phyloP scores from a whole-genome alignment of 35 echinoderm and acorn worm species.

The Apostichopus parvimensis region DNA sequence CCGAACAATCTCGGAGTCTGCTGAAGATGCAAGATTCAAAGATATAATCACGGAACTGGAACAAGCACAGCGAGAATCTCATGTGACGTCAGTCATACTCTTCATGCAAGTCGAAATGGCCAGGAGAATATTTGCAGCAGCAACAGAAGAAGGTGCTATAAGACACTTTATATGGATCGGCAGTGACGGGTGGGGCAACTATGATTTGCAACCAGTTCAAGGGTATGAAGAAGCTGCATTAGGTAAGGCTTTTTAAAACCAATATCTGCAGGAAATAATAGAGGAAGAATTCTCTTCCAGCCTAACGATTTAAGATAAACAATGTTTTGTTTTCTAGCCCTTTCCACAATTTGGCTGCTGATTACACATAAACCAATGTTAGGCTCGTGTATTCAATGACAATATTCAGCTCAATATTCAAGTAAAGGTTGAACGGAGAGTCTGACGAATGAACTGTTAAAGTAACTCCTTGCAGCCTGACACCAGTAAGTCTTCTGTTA shows the following conservation, averaged over 20 bases:
- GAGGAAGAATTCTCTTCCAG: too few relatives aligned
- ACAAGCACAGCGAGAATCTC: conserved; percentile 46
- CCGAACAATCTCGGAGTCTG: conserved; percentile 57
- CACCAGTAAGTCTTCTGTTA: too few relatives aligned
- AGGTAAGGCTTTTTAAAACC: conserved; percentile 58
- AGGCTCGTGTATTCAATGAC: too few relatives aligned
- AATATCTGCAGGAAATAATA: too few relatives aligned
- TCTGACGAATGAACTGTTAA: too few relatives aligned
- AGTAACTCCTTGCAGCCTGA: too few relatives aligned
- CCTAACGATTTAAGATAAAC: too few relatives aligned
- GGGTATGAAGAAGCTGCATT: conserved; percentile 75
- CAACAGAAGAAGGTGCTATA: not conserved
- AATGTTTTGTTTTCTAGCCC: too few relatives aligned
- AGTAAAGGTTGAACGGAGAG: too few relatives aligned
- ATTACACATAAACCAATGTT: too few relatives aligned
- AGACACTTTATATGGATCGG: conserved; percentile 74
- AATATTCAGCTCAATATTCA: too few relatives aligned
- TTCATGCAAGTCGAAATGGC: conserved; percentile 70
- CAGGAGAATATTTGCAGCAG: conserved; percentile 51
- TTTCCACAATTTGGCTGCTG: too few relatives aligned
- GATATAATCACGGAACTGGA: conserved; percentile 56
- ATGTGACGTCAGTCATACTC: conserved; percentile 68
- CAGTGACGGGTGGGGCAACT: conserved; percentile 85
- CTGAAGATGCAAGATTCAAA: conserved; percentile 10
- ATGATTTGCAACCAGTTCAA: conserved; percentile 53